A percentile compares a stretch with the other conserved stretches of the same genome.
These are phyloP conservation scores for Microctonus hyperodae DNA, from an alignment of 2,888 invertebrate genomes.

Conservation along the genomic window DNA sequence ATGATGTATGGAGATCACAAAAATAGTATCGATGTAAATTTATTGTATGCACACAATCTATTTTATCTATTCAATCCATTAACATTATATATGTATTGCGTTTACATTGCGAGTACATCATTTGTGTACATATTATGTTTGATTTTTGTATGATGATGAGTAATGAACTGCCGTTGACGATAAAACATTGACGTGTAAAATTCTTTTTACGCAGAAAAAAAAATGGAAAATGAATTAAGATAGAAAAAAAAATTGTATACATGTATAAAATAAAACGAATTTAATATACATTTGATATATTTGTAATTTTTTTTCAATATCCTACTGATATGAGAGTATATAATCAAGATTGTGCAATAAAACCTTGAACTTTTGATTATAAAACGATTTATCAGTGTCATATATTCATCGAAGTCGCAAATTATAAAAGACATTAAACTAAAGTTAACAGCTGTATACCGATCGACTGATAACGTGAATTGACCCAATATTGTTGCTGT, in stretches of 20 bases:
- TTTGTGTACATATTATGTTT: constrained; percentile 43
- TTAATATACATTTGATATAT: too few species aligned
- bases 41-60: constrained; percentile 45
- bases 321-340: background rate
- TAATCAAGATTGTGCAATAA: constrained; percentile 2
- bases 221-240: background rate
- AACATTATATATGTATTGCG: constrained; percentile 44
- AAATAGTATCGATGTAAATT: constrained; percentile 48
- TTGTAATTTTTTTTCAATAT: constrained; percentile 31
- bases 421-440: constrained; percentile 18
- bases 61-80: constrained; percentile 58
- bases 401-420: constrained; percentile 29
- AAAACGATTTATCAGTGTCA: constrained; percentile 16
- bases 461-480: constrained; percentile 38
- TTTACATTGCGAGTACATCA: constrained; percentile 48
- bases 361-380: constrained; percentile 20
- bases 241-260: background rate
- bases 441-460: constrained; percentile 34
- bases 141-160: constrained; percentile 37
- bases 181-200: background rate
- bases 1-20: constrained; percentile 41
- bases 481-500: constrained; percentile 37
- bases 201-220: background rate
- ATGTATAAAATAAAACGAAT: too few species aligned
- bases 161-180: constrained; percentile 1